Evolutionary conservation across 2,113 vertebrate species (phyloP).

Genomic region (Microtus montanus): DNA sequence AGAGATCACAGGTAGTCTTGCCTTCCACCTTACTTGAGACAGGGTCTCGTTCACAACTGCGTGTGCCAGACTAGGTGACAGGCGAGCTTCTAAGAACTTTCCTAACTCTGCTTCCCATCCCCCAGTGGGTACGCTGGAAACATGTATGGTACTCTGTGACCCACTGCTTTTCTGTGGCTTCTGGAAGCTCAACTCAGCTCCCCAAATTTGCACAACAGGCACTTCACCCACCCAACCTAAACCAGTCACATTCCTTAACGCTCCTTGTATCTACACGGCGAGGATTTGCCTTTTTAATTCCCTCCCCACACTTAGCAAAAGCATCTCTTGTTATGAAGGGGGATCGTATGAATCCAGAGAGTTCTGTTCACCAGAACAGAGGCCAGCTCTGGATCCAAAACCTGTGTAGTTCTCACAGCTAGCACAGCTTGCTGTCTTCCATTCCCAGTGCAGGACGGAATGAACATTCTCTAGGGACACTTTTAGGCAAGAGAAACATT

Average conservation of each 20-base stretch:
- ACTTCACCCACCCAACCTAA: neutral
- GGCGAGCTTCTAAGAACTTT: neutral
- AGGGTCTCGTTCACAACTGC: neutral
- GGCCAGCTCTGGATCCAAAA: neutral
- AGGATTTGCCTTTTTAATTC: neutral
- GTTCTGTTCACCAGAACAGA: neutral
- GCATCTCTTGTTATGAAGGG: neutral
- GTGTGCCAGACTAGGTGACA: neutral
- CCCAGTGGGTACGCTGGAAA: neutral
- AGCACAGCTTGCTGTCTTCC: fast-evolving
- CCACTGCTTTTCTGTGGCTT: neutral
- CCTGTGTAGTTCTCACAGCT: neutral
- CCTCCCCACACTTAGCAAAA: neutral
- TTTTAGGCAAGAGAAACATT: neutral
- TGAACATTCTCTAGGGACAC: neutral
- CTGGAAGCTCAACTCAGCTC: neutral
- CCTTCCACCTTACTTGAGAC: neutral
- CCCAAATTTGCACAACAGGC: neutral
- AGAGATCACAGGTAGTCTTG: neutral
- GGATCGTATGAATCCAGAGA: neutral
- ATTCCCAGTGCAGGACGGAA: neutral
- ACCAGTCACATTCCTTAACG: neutral
- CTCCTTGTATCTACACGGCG: neutral
- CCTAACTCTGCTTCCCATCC: neutral
- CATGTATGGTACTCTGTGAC: too few species aligned